Evolutionary conservation across 2,888 invertebrate species (phyloP), one percentile per base, ranked within the genome.

Genomic region (Lysandra coridon): DNA sequence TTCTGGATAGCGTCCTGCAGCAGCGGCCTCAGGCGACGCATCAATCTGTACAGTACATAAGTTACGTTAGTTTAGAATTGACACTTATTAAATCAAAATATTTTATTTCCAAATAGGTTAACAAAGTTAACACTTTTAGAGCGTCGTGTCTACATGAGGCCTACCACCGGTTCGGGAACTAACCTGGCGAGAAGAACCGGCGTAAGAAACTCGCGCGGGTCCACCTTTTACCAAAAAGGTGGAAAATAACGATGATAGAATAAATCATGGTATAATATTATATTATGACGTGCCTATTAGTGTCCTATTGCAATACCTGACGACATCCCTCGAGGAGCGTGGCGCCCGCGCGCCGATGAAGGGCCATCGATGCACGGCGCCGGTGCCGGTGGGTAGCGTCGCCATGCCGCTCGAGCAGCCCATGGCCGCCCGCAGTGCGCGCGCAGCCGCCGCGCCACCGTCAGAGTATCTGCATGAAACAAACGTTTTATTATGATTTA

Each of bases 1-100:
- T 98, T 98, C 90, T 99, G 99, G 84, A 99, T 98, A 80, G 99
- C 99, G 89, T 99, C 98, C 90, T 99, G 99, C 77, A 99, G 95
- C 82, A 99, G 92, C 6, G 99, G 99, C 88, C 98, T 98, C 78
- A 99, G 82, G 17, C 97, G 96, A 83, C 98, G 97, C 97, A 99
- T 98, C 83, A 99, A 96, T 85, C 98, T 91, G 85, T 33, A 78
- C 5, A 40, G 17, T n/a, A 10, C 37, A 53, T 53, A 79, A 17
- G 53, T 64, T 60, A 37, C 73, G 14, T 73, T 33, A 60, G 4
- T 14, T 53, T 14, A 1, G 12, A 23, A 62, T n/a, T 23, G 3
- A 62, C 17, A 62, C 23, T 62, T 6, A 62, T 2, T 23, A 62
- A 62, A 23, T 23, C 23, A 23, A 23, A 23, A 23, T 23, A 23